Percentiles rank a stretch among this genome's conserved stretches.
phyloP scores from a whole-genome alignment of 2,888 invertebrate species.

The Amaurobius ferox region DNA sequence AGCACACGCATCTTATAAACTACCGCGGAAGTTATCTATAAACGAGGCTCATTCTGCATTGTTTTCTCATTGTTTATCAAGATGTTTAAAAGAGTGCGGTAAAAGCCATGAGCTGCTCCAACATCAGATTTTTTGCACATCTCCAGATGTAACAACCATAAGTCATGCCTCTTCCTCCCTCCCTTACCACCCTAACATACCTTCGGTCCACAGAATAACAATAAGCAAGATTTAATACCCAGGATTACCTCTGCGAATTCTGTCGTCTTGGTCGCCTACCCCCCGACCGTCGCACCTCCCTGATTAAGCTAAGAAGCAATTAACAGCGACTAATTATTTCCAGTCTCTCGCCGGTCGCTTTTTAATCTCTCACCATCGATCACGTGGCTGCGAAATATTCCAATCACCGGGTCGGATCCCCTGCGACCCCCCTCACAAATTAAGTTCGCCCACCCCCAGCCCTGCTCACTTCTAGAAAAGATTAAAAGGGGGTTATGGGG shows the following conservation, averaged over 20 bases:
- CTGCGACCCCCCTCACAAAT: constrained; percentile 60
- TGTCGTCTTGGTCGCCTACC: constrained; percentile 25
- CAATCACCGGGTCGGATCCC: constrained; percentile 67
- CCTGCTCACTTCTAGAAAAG: constrained; percentile 25
- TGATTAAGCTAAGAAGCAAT: constrained; percentile 72
- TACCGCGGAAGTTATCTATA: too few relatives aligned
- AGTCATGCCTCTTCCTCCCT: neutral
- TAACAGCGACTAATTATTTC: constrained; percentile 71
- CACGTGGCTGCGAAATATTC: constrained; percentile 67
- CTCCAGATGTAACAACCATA: neutral
- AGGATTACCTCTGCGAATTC: neutral
- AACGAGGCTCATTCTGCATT: too few relatives aligned
- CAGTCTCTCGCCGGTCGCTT: constrained; percentile 60
- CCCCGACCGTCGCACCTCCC: constrained; percentile 42
- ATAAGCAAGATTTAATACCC: constrained; percentile 39
- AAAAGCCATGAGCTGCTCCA: too few relatives aligned
- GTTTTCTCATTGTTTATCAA: too few relatives aligned
- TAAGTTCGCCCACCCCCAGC: constrained; percentile 54
- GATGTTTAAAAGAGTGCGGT: too few relatives aligned
- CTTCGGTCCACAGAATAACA: constrained; percentile 20
- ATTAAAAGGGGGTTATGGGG: constrained; percentile 47
- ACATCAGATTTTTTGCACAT: too few relatives aligned
- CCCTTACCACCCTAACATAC: neutral
- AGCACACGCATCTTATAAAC: too few relatives aligned
- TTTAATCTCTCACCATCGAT: constrained; percentile 66